Percentiles rank a stretch among this genome's conserved stretches.
These are phyloP conservation scores for Cacatua alba DNA, from an alignment of 2,113 vertebrate genomes.

Conservation along the genomic window DNA sequence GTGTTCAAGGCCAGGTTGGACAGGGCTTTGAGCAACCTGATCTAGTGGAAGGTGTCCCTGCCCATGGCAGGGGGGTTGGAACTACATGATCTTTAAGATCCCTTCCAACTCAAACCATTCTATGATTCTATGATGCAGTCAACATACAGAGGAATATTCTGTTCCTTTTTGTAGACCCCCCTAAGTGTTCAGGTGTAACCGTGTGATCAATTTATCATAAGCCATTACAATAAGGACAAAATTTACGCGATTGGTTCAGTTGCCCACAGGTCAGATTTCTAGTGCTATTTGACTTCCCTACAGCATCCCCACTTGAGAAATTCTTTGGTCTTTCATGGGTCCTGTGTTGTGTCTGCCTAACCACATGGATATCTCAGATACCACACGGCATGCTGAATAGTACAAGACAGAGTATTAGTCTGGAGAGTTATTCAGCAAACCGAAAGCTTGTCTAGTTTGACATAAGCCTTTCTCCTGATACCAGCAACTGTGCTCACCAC, in stretches of 20 bases:
- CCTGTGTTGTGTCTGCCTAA: rapidly evolving
- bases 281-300: background rate
- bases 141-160: background rate
- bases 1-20: background rate
- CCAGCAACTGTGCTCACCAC: background rate
- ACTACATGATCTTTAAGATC: background rate
- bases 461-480: background rate
- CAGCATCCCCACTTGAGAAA: background rate
- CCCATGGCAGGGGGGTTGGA: background rate
- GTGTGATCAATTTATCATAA: background rate
- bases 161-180: background rate
- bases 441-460: background rate
- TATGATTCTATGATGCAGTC: background rate
- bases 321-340: background rate
- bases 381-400: background rate
- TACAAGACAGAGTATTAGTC: background rate
- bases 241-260: background rate
- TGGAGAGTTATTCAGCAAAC: background rate
- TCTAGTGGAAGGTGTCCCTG: background rate
- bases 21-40: background rate
- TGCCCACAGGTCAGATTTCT: background rate
- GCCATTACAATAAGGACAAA: background rate
- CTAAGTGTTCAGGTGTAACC: background rate
- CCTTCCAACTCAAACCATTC: background rate
- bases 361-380: background rate